phyloP scores from a whole-genome alignment of 1,140 invertebrate genomes.

The Scaptomyza montana region DNA sequence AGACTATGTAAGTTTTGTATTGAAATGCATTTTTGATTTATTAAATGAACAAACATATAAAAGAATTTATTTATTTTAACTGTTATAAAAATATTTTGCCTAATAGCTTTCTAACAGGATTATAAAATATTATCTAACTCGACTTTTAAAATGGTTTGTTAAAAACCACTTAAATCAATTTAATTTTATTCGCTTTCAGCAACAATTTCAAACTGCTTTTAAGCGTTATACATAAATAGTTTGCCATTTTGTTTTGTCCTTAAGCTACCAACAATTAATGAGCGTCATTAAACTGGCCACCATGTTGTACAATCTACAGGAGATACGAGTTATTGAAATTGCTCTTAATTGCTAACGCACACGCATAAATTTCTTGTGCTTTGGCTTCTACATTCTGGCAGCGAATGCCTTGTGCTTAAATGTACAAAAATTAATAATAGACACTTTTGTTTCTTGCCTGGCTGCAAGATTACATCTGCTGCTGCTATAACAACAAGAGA shows the following conservation, averaged over 20 bases:
- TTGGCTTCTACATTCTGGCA: not conserved
- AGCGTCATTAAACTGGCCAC: slow-evolving; percentile 32
- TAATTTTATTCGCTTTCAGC: not conserved
- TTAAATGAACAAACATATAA: too few relatives aligned
- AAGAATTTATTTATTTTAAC: too few relatives aligned
- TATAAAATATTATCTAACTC: too few relatives aligned
- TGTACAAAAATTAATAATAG: slow-evolving; percentile 75
- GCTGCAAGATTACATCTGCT: slow-evolving; percentile 65
- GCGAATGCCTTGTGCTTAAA: slow-evolving; percentile 47
- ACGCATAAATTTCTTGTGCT: not conserved
- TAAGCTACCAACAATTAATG: slow-evolving; percentile 27
- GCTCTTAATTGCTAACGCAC: slow-evolving; percentile 36
- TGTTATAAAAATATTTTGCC: too few relatives aligned
- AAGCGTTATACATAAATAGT: not conserved
- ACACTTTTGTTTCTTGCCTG: slow-evolving; percentile 48
- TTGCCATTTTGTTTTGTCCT: not conserved
- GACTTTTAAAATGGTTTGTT: not conserved
- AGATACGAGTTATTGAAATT: slow-evolving; percentile 33
- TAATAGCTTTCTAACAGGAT: too few relatives aligned
- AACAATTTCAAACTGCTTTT: not conserved
- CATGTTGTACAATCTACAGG: slow-evolving; percentile 17
- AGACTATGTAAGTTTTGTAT: not conserved
- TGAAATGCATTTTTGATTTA: not conserved
- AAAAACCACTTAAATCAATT: not conserved
- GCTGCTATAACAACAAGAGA: slow-evolving; percentile 25